A percentile compares a stretch with the other conserved stretches of the same genome.
These are phyloP conservation scores for Meles meles DNA, from an alignment of 2,113 vertebrate species.

Conservation along the genomic window DNA sequence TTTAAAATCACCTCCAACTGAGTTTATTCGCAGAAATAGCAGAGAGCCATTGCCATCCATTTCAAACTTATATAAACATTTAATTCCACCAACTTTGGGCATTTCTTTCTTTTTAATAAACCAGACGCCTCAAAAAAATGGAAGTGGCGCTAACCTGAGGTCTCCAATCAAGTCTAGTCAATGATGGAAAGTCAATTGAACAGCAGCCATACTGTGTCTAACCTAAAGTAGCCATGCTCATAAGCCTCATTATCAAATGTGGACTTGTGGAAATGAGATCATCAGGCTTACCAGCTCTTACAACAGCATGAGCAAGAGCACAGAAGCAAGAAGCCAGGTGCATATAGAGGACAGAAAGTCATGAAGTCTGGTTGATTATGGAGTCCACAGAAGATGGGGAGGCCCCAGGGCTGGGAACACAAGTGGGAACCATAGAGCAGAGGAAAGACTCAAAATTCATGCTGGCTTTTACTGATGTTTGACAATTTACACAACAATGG, in stretches of 20 bases:
- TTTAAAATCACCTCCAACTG: background rate
- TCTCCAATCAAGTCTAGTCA: background rate
- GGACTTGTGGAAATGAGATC: background rate
- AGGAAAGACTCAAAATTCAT: background rate
- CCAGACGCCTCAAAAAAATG: background rate
- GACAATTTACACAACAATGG: background rate
- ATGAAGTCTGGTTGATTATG: background rate
- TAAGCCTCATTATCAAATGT: background rate
- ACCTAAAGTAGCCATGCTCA: background rate
- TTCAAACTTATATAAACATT: background rate
- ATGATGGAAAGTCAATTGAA: background rate
- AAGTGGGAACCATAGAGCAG: rapidly evolving
- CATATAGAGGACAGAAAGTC: background rate
- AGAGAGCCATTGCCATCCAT: background rate
- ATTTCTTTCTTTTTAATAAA: background rate
- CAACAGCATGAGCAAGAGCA: background rate
- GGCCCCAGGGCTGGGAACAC: background rate
- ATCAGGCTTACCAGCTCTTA: background rate
- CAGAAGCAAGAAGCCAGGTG: background rate
- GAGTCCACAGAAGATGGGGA: background rate
- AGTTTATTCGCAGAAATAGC: background rate
- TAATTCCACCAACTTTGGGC: background rate
- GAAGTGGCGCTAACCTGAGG: background rate
- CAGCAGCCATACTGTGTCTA: background rate
- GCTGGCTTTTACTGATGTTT: background rate